phyloP scores from a whole-genome alignment of 2,113 vertebrate species.

The Plectropomus leopardus region DNA sequence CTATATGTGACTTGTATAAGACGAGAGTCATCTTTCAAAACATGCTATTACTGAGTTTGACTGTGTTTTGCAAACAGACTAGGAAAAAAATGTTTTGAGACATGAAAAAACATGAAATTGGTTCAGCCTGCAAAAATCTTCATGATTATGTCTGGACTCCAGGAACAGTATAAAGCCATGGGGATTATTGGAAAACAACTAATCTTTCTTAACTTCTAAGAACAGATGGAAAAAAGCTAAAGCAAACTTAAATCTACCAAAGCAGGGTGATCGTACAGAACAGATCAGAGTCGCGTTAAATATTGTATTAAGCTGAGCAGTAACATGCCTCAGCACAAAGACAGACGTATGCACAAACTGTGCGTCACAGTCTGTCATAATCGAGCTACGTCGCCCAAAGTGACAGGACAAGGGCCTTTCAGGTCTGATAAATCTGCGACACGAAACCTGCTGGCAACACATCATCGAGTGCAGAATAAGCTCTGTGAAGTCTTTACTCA shows the following conservation, averaged over 20 bases:
- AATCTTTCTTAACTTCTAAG: slow-evolving; percentile 37
- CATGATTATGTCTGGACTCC: slow-evolving; percentile 22
- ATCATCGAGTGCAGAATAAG: background rate
- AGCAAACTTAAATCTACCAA: slow-evolving; percentile 22
- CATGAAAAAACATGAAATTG: slow-evolving; percentile 3
- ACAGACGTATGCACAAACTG: background rate
- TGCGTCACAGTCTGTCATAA: slow-evolving; percentile 28
- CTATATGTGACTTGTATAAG: slow-evolving; percentile 56
- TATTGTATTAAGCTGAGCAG: slow-evolving; percentile 23
- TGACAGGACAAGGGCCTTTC: slow-evolving; percentile 47
- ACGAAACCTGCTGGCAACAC: slow-evolving; percentile 12
- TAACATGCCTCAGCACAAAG: slow-evolving; percentile 1
- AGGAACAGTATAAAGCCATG: background rate
- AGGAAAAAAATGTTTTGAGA: slow-evolving; percentile 12
- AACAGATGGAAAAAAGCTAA: slow-evolving; percentile 29
- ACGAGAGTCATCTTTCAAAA: slow-evolving; percentile 28
- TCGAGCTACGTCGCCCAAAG: slow-evolving; percentile 1
- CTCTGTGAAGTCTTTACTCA: background rate
- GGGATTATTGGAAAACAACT: slow-evolving; percentile 31
- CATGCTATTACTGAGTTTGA: slow-evolving; percentile 23
- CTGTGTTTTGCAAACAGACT: slow-evolving; percentile 20
- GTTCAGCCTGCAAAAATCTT: background rate
- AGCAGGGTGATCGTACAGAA: slow-evolving; percentile 13
- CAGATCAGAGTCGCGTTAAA: slow-evolving; percentile 30
- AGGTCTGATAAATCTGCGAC: slow-evolving; percentile 31